phyloP scores from a whole-genome alignment of 2,888 invertebrate genomes.

The Ecliptopera silaceata region DNA sequence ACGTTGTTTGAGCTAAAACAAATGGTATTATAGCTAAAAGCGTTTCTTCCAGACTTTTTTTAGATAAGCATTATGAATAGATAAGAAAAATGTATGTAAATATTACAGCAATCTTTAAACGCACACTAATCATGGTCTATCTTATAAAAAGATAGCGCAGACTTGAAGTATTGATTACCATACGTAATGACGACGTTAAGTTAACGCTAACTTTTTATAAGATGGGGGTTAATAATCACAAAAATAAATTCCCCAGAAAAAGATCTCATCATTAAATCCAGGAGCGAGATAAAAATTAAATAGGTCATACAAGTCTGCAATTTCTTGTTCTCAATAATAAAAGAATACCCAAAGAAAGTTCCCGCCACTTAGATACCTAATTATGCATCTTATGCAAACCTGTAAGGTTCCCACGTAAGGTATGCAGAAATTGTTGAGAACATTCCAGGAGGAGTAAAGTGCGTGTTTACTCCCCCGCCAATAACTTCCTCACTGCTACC shows the following conservation, averaged over 20 bases:
- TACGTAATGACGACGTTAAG: too few species aligned
- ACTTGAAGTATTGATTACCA: too few species aligned
- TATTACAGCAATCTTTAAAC: too few species aligned
- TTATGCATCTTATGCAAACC: constrained; percentile 50
- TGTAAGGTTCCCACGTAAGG: constrained; percentile 72
- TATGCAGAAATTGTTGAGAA: constrained; percentile 82
- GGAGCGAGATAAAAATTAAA: background rate
- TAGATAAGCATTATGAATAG: too few species aligned
- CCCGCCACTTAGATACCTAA: constrained; percentile 47
- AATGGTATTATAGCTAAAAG: too few species aligned
- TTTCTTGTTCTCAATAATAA: constrained; percentile 12
- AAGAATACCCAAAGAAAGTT: constrained; percentile 45
- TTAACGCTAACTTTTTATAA: too few species aligned
- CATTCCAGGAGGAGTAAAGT: constrained; percentile 59
- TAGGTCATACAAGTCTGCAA: constrained; percentile 20
- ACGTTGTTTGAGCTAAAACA: too few species aligned
- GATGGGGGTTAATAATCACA: background rate
- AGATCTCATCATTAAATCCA: background rate
- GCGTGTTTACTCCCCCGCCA: constrained; percentile 65
- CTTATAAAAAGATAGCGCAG: too few species aligned
- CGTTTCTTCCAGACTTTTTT: too few species aligned
- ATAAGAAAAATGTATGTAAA: too few species aligned
- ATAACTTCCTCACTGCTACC: background rate
- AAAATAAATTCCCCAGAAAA: background rate
- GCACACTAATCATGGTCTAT: too few species aligned